Evolutionary conservation across 2,797 vertebrate species (phyloP), one percentile per base, ranked within the genome.

Genomic region (Catostomus latipinnis): DNA sequence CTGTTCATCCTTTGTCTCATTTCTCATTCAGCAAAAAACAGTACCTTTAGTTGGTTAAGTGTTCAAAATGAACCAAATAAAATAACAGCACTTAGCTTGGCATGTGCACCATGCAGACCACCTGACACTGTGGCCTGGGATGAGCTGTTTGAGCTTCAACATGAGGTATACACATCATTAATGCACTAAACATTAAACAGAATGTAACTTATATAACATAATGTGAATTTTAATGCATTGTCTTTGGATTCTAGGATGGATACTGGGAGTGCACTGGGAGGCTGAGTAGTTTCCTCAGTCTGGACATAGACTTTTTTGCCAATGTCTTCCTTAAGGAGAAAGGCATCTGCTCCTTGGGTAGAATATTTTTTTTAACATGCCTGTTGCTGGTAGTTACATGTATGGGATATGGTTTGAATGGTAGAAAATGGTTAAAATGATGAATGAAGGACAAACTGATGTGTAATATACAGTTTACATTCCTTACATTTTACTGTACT

Each of bases 261-360:
- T 97, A 89, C 88, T 97, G 96, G 96, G 91, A 95, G 84, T 86
- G 94, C 50, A 95, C 88, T 7, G 46, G 75, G 2, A 86, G 88
- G 50, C 90, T 98, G 70, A 95, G 94, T 8, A 56, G 70, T 12
- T 68, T 94, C 50, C 74, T 97, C 18, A 84, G 89, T 1, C 77
- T 96, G 71, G 81, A 96, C 22, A 82, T 91, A 6, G 83, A 90
- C 74, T 48, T 84, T 83, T 94, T 97, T 80, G 89, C 87, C 68
- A 88, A 94, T 50, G 85, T 83, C 50, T 95, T 94, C 86, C 93
- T 96, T 82, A 89, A 91, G 73, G 87, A 90, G 86, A 96, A 92
- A 86, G 96, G 95, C 85, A 95, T 97, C 89, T 61, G 9, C 8
- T 96, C 96, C 83, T 90, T 97, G 18, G 96, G 96, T 96, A 92